Percentiles rank a stretch among this genome's conserved stretches.
phyloP scores from a whole-genome alignment of 2,888 invertebrate genomes.

The Campaea margaritaria region DNA sequence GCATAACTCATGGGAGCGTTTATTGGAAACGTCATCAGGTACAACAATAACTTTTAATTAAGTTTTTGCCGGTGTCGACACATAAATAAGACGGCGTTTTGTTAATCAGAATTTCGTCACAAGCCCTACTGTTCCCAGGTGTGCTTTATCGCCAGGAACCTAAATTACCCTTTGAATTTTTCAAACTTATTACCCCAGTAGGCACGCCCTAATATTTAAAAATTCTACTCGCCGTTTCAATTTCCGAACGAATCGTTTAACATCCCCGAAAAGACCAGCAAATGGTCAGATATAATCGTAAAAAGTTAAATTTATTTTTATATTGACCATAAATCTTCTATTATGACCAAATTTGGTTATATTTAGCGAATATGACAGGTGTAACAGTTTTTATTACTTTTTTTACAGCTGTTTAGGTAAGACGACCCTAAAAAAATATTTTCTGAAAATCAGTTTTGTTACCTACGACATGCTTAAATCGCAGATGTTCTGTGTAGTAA shows the following conservation, averaged over 20 bases:
- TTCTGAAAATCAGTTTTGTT: too few relatives aligned
- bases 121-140: slow-evolving; percentile 44
- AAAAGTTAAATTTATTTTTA: slow-evolving; percentile 22
- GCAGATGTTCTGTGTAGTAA: too few relatives aligned
- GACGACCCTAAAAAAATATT: background rate
- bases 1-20: slow-evolving; percentile 13
- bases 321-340: slow-evolving; percentile 23
- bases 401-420: slow-evolving; percentile 5
- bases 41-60: slow-evolving; percentile 37
- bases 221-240: slow-evolving; percentile 30
- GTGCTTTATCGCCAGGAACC: slow-evolving; percentile 46
- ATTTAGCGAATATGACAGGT: slow-evolving; percentile 21
- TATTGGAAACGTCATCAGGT: slow-evolving; percentile 21
- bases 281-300: slow-evolving; percentile 32
- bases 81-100: slow-evolving; percentile 48
- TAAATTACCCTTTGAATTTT: slow-evolving; percentile 54
- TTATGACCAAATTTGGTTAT: slow-evolving; percentile 16
- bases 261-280: slow-evolving; percentile 17
- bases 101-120: slow-evolving; percentile 47
- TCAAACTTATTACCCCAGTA: slow-evolving; percentile 33
- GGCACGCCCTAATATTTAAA: slow-evolving; percentile 18
- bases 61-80: slow-evolving; percentile 37
- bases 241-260: slow-evolving; percentile 26
- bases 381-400: slow-evolving; percentile 13
- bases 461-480: too few relatives aligned